These are phyloP conservation scores for Saguinus imperator DNA, from an alignment of 2,113 vertebrate genomes.

Conservation along the genomic window DNA sequence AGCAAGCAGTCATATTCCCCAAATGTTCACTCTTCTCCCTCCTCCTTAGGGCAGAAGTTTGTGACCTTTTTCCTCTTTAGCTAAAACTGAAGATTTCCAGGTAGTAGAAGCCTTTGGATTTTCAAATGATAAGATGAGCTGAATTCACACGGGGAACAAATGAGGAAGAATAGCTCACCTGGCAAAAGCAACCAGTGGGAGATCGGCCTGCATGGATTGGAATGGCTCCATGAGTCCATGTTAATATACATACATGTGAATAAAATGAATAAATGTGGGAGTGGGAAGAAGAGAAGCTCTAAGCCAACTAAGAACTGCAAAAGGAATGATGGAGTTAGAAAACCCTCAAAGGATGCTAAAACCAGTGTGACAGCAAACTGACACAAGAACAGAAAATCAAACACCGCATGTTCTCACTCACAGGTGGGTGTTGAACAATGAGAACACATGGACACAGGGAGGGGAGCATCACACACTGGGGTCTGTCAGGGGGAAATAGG, in stretches of 20 bases:
- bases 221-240: not conserved
- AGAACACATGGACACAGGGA: too few species aligned
- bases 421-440: too few species aligned
- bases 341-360: not conserved
- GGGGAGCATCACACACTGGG: too few species aligned
- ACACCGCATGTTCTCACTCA: too few species aligned
- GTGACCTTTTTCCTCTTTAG: not conserved
- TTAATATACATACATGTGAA: not conserved
- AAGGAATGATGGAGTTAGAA: not conserved
- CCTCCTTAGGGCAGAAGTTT: not conserved
- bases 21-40: not conserved
- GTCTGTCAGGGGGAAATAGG: too few species aligned
- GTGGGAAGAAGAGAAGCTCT: not conserved
- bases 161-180: not conserved
- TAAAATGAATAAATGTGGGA: not conserved
- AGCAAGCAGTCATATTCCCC: not conserved
- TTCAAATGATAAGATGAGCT: not conserved
- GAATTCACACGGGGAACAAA: not conserved
- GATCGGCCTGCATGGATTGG: not conserved
- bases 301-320: not conserved
- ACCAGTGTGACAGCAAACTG: not conserved
- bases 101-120: not conserved
- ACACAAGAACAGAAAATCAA: too few species aligned
- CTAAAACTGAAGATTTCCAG: not conserved
- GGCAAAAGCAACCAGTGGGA: accelerated